Evolutionary conservation across 1,140 invertebrate genomes (phyloP), one percentile per base, ranked within the genome.

Genomic region (Copidosoma floridanum): DNA sequence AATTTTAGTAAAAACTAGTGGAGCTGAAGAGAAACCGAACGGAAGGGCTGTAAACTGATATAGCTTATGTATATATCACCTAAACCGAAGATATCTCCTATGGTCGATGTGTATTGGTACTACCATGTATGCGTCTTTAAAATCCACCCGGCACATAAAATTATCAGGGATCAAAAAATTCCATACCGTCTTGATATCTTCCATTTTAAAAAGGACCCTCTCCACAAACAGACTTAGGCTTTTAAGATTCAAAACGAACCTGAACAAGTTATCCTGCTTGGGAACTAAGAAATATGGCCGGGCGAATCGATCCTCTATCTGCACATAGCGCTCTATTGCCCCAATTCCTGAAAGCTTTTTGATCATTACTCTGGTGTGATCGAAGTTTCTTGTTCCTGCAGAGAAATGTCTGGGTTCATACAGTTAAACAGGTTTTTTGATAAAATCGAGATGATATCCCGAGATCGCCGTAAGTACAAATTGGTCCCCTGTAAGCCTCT

Each of bases 361-460:
- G 5, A 43, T 43, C 5, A 6, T 6, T 14, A 43, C 18, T 8
- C 18, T 43, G 5, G 18, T 16, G 5, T 43, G 6, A 43, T 14
- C 16, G 10, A 6, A 14, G 11, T 43, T 16, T 43, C 16, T 16
- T 10, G 5, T 18, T 18, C 6, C n/a, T 10, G 11, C 16, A 5
- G 16, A 14, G 11, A 6, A 14, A 16, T 6, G 18, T n/a, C n/a
- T n/a, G 18, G 16, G 16, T 43, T 14, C 16, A 6, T 43, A 14
- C 6, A 14, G 32, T 35, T 43, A 16, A 43, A 43, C 5, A 43
- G 40, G 40, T 43, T 6, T 43, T 6, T 5, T 8, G 5, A 8
- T 27, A n/a, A 41, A 65, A 2, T 35, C 47, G 3, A 64, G 58
- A 16, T 40, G 20, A 38, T 53, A 55, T 21, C 52, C 60, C 2